phyloP scores from a whole-genome alignment of 1,140 invertebrate species.

The Brachionus plicatilis region DNA sequence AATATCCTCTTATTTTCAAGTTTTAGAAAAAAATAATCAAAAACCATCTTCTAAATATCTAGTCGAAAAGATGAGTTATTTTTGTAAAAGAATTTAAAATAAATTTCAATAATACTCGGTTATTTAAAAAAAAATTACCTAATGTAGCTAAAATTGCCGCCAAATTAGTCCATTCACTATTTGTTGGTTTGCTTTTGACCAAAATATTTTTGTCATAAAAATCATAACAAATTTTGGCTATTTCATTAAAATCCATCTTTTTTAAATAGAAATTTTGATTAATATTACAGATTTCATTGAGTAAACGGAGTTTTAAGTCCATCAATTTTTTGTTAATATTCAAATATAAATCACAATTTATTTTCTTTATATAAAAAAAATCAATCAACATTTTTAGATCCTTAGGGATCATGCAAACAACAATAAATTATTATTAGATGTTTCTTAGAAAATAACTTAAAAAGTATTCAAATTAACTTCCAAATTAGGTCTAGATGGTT shows the following conservation, averaged over 20 bases:
- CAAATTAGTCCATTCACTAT: constrained; percentile 74
- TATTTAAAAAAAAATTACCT: constrained; percentile 43
- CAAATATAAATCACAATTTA: background rate
- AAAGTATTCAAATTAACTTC: background rate
- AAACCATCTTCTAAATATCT: too few relatives aligned
- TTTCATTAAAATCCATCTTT: constrained; percentile 49
- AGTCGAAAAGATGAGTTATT: too few relatives aligned
- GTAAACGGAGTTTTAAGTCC: background rate
- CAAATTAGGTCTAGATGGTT: constrained; percentile 39
- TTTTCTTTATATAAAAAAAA: background rate
- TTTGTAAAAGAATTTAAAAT: too few relatives aligned
- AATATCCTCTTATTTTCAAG: too few relatives aligned
- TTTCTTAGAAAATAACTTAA: background rate
- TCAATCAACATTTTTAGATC: background rate
- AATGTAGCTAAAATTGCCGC: constrained; percentile 64
- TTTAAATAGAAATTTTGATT: background rate
- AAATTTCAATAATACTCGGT: too few relatives aligned
- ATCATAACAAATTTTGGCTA: constrained; percentile 61
- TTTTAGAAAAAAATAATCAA: too few relatives aligned
- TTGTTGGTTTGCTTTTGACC: constrained; percentile 71
- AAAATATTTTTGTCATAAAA: constrained; percentile 64
- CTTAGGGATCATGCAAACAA: background rate
- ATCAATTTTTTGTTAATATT: background rate
- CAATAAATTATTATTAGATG: constrained; percentile 5
- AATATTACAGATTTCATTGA: background rate